These are phyloP conservation scores for Ennomos fuscantarius DNA, from an alignment of 2,888 invertebrate genomes.

Conservation along the genomic window DNA sequence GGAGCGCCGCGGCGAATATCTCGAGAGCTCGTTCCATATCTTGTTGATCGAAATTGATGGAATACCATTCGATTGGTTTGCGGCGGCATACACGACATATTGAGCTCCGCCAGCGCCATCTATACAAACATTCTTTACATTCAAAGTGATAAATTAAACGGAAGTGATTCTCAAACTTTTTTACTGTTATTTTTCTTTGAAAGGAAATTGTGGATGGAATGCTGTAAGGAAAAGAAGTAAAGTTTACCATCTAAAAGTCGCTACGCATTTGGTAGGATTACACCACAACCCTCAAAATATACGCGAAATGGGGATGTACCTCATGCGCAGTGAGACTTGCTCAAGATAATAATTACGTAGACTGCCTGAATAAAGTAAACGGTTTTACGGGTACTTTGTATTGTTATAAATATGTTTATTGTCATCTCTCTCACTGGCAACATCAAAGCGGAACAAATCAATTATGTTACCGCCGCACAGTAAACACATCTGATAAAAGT, in stretches of 20 bases:
- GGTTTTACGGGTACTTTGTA: not conserved
- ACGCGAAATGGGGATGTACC: too few relatives aligned
- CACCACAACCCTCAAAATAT: too few relatives aligned
- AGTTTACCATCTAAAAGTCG: too few relatives aligned
- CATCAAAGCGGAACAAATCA: constrained; percentile 33
- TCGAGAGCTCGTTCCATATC: constrained; percentile 26
- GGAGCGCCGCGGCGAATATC: constrained; percentile 16
- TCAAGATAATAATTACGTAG: too few relatives aligned
- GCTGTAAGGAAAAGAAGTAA: too few relatives aligned
- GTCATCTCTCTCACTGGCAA: constrained; percentile 16
- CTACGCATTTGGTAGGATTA: too few relatives aligned
- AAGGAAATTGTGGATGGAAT: not conserved
- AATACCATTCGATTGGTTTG: constrained; percentile 32
- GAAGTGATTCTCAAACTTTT: constrained; percentile 3
- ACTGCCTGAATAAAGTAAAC: too few relatives aligned
- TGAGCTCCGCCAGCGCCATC: constrained; percentile 4
- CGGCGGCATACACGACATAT: constrained; percentile 22
- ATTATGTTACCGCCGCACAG: constrained; percentile 25
- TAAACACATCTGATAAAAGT: constrained; percentile 22
- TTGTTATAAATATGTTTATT: constrained; percentile 13
- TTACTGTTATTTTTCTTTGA: not conserved
- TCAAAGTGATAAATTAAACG: constrained; percentile 5
- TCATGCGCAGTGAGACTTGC: too few relatives aligned
- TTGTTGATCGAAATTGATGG: constrained; percentile 37
- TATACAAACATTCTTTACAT: constrained; percentile 15